A percentile compares a stretch with the other conserved stretches of the same genome.
Conservation (phyloP, 2,888 invertebrate species). For the Mylabris sibirica region DNA sequence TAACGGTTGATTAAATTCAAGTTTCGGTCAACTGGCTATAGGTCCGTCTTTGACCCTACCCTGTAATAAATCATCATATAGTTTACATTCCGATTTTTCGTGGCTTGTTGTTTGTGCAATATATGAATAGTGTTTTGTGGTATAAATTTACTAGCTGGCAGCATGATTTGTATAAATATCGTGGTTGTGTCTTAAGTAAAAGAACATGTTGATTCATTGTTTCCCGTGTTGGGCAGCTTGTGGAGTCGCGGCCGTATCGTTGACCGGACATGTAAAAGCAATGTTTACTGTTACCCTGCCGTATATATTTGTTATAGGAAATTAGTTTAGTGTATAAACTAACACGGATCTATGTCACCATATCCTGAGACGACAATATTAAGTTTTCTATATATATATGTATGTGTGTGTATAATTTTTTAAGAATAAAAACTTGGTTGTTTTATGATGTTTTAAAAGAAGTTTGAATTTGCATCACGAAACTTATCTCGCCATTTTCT, state of each 20-base stretch:
- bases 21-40: conserved; percentile 7
- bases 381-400: neutral
- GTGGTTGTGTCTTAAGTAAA: conserved; percentile 44
- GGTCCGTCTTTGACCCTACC: conserved; percentile 14
- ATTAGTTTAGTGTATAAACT: conserved; percentile 48
- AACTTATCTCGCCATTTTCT: conserved; percentile 14
- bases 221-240: conserved; percentile 44
- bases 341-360: conserved; percentile 43
- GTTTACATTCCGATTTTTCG: conserved; percentile 29
- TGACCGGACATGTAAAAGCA: conserved; percentile 53
- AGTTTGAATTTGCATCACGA: conserved; percentile 15
- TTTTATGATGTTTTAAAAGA: neutral
- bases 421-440: neutral
- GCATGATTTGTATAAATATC: conserved; percentile 47
- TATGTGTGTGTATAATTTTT: neutral
- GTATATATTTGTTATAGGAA: conserved; percentile 55
- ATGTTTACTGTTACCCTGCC: conserved; percentile 48
- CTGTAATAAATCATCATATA: conserved; percentile 21
- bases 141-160: conserved; percentile 37
- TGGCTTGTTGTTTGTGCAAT: conserved; percentile 11
- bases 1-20: conserved; percentile 2
- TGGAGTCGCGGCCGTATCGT: conserved; percentile 41
- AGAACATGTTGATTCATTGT: conserved; percentile 52
- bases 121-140: conserved; percentile 34
- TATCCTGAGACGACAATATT: conserved; percentile 33